Percentiles rank a stretch among this genome's conserved stretches.
Conservation (phyloP, 92 coral and sea anemone genomes). For the Palythoa heliodiscus region DNA sequence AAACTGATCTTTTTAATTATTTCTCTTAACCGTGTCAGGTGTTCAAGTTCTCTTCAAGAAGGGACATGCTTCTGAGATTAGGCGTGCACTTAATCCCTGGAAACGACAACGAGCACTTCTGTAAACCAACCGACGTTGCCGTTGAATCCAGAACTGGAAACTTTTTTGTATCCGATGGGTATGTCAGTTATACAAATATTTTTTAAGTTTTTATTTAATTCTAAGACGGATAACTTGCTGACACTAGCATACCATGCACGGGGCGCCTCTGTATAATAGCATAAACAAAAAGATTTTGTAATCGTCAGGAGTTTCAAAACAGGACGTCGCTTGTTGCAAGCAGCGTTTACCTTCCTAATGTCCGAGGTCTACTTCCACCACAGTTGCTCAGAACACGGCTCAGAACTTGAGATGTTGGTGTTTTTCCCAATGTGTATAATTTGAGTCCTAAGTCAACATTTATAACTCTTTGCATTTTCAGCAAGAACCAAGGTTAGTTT, state of each 20-base stretch:
- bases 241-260: neutral
- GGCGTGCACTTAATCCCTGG: slow-evolving; percentile 84
- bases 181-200: slow-evolving; percentile 1
- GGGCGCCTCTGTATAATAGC: neutral
- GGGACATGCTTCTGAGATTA: slow-evolving; percentile 41
- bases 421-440: no score
- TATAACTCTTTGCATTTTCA: no score
- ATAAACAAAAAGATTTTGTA: neutral
- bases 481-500: no score
- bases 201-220: no score
- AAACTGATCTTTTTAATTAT: no score
- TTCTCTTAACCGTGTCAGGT: slow-evolving; percentile 49
- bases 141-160: slow-evolving; percentile 69
- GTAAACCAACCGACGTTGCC: slow-evolving; percentile 98
- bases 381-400: no score
- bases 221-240: no score
- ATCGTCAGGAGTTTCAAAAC: neutral
- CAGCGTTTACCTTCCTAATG: no score
- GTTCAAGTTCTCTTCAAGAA: slow-evolving; percentile 70
- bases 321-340: no score
- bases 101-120: slow-evolving; percentile 71
- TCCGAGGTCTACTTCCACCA: no score
- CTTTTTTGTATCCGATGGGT: slow-evolving; percentile 94
- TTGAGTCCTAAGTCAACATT: no score
- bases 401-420: no score